Base-by-base conservation (phyloP, 2,888 invertebrate genomes). In the Entomobrya proxima region DNA sequence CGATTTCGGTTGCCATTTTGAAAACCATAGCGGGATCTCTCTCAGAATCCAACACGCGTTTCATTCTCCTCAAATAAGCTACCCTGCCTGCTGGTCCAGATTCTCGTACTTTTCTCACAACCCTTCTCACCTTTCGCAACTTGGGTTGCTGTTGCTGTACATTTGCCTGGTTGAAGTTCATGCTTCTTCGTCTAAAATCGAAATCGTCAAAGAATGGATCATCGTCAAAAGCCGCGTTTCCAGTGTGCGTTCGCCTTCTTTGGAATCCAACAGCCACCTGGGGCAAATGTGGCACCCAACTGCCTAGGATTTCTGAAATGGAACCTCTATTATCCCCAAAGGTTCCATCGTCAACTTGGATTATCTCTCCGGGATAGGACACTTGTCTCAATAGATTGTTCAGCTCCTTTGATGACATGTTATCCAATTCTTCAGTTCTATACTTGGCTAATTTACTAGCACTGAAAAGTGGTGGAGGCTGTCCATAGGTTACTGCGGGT, bases 161-260 rank as follows among this genome's bases (percentile, higher is more conserved):
- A 9, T 13, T 64, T 32, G 9, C 2, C 3, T 61, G 30, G 18
- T 30, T 24, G 30, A 47, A 64, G 21, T 58, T 76, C 37, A 82
- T 11, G 11, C 69, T 80, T 32, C 86, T 52, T 18, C 47, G 61
- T 30, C 75, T 77, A 40, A 85, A 47, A 21, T 85, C 85, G 40
- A 89, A 88, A 2, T 85, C 88, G 32, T 81, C 85, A 80, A 89
- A 89, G 64, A 89, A 89, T 58, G 89, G 88, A 32, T 89, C 89
- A 21, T 84, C 85, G 6, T 82, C 84, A 80, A 89, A 89, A 3
- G 47, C 80, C 11, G 81, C 64, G 44, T 84, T 74, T 24, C 58
- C 55, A 13, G 87, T 87, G 47, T 69, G 37, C 35, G 37, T 24
- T 58, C 75, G 58, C 74, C 67, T 82, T 47, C 74, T 47, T 15